Percentiles rank a stretch among this genome's conserved stretches.
Evolutionary conservation across 2,888 invertebrate genomes (phyloP).

Genomic region (Drosophila meridiana): DNA sequence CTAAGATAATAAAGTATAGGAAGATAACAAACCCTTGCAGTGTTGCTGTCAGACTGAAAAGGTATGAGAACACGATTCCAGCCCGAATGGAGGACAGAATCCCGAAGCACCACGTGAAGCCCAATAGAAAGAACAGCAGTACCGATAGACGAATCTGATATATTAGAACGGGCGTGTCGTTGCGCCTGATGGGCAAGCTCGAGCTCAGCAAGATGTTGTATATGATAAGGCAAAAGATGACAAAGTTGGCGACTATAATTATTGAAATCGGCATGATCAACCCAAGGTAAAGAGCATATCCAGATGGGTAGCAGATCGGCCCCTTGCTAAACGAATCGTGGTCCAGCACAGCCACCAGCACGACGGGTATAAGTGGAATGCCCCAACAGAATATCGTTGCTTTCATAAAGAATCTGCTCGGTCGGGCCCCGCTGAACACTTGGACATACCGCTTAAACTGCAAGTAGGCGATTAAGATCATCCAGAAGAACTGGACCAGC

Average conservation of each 20-base stretch:
- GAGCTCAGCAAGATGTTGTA: constrained; percentile 86
- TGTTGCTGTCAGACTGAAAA: constrained; percentile 88
- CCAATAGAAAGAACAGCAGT: constrained; percentile 87
- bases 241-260: constrained; percentile 86
- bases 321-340: constrained; percentile 85
- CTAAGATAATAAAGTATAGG: constrained; percentile 87
- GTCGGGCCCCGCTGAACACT: constrained; percentile 87
- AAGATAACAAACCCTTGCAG: constrained; percentile 88
- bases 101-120: constrained; percentile 88
- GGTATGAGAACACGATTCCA: constrained; percentile 86
- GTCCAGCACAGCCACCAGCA: constrained; percentile 85
- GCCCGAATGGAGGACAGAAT: constrained; percentile 86
- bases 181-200: constrained; percentile 86
- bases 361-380: constrained; percentile 86
- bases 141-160: constrained; percentile 87
- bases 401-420: constrained; percentile 88
- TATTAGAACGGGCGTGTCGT: constrained; percentile 71
- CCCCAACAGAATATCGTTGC: constrained; percentile 89
- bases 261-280: constrained; percentile 86
- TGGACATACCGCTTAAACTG: constrained; percentile 89
- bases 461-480: constrained; percentile 89
- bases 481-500: constrained; percentile 90
- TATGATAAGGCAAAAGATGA: constrained; percentile 87
- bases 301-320: constrained; percentile 86
- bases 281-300: constrained; percentile 85